These are phyloP conservation scores for Gnathochromis pfefferi DNA, from an alignment of 2,113 vertebrate genomes.

Conservation along the genomic window DNA sequence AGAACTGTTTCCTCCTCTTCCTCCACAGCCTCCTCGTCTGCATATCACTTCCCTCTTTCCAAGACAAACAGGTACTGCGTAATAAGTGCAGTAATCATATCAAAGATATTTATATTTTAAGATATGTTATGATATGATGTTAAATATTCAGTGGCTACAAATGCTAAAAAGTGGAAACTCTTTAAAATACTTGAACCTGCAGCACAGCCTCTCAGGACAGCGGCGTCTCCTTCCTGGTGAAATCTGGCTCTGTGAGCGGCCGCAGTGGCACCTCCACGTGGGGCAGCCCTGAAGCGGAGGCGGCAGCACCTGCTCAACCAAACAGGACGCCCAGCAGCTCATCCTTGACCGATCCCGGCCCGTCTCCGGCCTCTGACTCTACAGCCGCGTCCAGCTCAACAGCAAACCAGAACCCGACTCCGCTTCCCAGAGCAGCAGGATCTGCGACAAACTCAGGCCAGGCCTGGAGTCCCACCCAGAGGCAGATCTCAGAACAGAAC, in stretches of 20 bases:
- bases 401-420: background rate
- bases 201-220: slow-evolving; percentile 56
- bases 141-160: background rate
- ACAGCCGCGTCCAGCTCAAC: background rate
- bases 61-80: slow-evolving; percentile 57
- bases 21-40: slow-evolving; percentile 34
- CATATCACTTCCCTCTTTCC: slow-evolving; percentile 35
- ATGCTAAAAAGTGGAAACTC: background rate
- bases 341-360: background rate
- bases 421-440: background rate
- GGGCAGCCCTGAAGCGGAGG: slow-evolving; percentile 8
- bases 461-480: background rate
- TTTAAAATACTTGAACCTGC: background rate
- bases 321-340: background rate
- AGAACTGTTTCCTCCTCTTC: slow-evolving; percentile 15
- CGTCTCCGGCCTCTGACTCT: background rate
- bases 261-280: slow-evolving; percentile 42
- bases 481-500: background rate
- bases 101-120: background rate
- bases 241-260: slow-evolving; percentile 34
- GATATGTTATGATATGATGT: background rate
- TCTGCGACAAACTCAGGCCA: background rate
- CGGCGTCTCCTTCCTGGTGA: background rate
- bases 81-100: background rate
- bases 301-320: background rate